Conservation (phyloP, 2,888 invertebrate species). For the Sturmia bella region DNA sequence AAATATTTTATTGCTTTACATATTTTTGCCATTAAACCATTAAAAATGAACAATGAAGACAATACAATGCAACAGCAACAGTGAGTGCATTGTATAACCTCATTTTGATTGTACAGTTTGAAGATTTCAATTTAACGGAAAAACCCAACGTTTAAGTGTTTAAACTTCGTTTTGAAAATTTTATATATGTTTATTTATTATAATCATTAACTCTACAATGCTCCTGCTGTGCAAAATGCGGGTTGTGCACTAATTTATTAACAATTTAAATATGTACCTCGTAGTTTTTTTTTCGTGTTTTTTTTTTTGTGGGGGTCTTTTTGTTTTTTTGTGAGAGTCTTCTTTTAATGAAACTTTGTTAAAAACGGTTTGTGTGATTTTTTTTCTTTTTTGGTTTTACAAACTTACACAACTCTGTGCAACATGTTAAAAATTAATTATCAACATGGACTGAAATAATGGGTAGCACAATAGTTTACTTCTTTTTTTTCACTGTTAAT, state of each 20-base stretch:
- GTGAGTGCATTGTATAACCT: slow-evolving; percentile 4
- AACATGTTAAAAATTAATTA: slow-evolving; percentile 71
- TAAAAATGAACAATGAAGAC: not conserved
- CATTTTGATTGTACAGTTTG: not conserved
- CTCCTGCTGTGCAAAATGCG: slow-evolving; percentile 65
- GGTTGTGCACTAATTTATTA: slow-evolving; percentile 62
- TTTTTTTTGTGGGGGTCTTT: slow-evolving; percentile 8
- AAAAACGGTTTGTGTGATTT: not conserved
- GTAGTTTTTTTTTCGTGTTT: not conserved
- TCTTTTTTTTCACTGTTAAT: slow-evolving; percentile 17
- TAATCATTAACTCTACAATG: slow-evolving; percentile 56
- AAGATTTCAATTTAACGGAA: not conserved
- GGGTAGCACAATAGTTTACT: slow-evolving; percentile 52
- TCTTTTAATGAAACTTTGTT: slow-evolving; percentile 54
- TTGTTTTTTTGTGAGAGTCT: slow-evolving; percentile 13
- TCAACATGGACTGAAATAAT: slow-evolving; percentile 61
- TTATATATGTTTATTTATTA: slow-evolving; percentile 56
- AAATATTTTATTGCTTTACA: slow-evolving; percentile 15
- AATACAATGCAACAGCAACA: slow-evolving; percentile 1
- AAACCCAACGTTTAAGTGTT: not conserved
- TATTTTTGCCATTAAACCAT: not conserved
- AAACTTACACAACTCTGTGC: slow-evolving; percentile 51
- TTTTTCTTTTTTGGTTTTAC: slow-evolving; percentile 4
- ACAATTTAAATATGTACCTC: slow-evolving; percentile 24
- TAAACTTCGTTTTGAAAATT: not conserved